phyloP scores from a whole-genome alignment of 2,888 invertebrate species.

The Chrysolina americana region DNA sequence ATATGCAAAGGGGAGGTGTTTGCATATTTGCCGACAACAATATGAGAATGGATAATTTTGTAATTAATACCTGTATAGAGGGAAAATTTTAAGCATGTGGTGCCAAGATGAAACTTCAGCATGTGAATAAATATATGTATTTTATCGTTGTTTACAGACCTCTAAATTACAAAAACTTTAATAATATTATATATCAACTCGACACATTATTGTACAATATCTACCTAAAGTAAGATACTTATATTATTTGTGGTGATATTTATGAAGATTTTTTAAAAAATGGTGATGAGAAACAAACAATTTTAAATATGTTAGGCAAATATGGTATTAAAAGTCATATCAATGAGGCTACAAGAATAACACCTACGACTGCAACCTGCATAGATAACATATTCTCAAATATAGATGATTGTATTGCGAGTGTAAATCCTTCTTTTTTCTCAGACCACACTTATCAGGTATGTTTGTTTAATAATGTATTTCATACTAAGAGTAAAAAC shows the following conservation, averaged over 20 bases:
- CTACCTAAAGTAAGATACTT: conserved; percentile 10
- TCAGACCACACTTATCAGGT: too few species aligned
- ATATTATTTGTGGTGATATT: neutral
- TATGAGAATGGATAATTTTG: neutral
- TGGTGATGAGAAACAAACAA: too few species aligned
- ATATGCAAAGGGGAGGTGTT: neutral
- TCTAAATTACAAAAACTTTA: conserved; percentile 7
- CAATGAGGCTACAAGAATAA: too few species aligned
- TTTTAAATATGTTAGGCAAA: too few species aligned
- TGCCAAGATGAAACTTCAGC: conserved; percentile 13
- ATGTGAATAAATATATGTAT: conserved; percentile 14
- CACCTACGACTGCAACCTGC: too few species aligned
- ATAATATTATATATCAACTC: conserved; percentile 13
- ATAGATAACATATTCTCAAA: too few species aligned
- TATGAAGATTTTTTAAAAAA: too few species aligned
- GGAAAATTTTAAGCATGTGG: conserved; percentile 16
- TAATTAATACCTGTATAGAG: conserved; percentile 21
- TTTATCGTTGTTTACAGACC: conserved; percentile 21
- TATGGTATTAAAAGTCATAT: too few species aligned
- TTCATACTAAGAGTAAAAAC: too few species aligned
- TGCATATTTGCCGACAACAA: conserved; percentile 11
- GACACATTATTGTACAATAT: conserved; percentile 8
- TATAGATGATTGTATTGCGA: too few species aligned
- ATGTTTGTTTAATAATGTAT: too few species aligned
- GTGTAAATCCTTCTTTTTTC: too few species aligned